These are phyloP conservation scores for Drosophila pseudoobscura DNA, from an alignment of 1,140 invertebrate genomes.

Conservation along the genomic window DNA sequence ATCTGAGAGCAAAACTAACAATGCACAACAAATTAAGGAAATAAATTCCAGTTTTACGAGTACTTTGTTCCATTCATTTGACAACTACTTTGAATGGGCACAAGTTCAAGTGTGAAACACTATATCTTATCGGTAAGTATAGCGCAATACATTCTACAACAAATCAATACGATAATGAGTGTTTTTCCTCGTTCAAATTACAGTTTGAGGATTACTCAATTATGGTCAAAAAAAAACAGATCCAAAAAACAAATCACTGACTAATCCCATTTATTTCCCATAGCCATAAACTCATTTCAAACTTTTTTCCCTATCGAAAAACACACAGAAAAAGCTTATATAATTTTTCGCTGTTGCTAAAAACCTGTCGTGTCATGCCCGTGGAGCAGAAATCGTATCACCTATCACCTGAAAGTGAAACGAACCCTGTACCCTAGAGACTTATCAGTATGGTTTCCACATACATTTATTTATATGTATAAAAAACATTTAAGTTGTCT, in stretches of 20 bases:
- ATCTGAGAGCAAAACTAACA: constrained; percentile 1
- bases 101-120: background rate
- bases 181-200: too few relatives aligned
- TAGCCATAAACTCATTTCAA: constrained; percentile 2
- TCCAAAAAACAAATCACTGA: background rate
- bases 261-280: background rate
- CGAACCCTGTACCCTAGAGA: constrained; percentile 54
- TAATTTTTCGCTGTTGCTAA: background rate
- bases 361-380: constrained; percentile 47
- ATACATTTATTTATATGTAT: background rate
- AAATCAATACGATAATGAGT: constrained; percentile 1
- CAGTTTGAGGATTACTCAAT: background rate
- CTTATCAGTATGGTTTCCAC: constrained; percentile 31
- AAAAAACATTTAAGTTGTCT: constrained; percentile 12
- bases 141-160: too few relatives aligned
- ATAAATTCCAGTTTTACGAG: constrained; percentile 11
- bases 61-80: too few relatives aligned
- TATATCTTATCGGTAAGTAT: constrained; percentile 11
- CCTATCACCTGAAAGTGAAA: constrained; percentile 29
- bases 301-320: background rate
- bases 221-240: background rate
- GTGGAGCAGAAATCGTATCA: constrained; percentile 22
- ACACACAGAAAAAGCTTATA: background rate
- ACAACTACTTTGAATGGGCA: background rate
- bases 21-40: constrained; percentile 29